Conservation (phyloP, 2,113 vertebrate species). For the Protobothrops flavoviridis region DNA sequence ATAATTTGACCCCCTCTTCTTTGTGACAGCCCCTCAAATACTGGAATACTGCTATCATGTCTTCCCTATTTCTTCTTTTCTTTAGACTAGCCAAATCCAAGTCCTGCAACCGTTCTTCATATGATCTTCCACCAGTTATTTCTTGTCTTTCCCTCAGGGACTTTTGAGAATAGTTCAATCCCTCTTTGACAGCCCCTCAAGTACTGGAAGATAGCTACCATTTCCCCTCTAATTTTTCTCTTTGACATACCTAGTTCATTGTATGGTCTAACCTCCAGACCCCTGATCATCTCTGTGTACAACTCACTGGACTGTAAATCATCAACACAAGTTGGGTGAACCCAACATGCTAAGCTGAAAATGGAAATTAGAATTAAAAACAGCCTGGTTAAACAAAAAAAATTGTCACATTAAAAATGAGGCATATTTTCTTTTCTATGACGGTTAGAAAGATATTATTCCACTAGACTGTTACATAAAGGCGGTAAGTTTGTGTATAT, state of each 20-base stretch:
- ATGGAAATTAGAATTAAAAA: neutral
- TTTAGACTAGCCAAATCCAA: too few relatives aligned
- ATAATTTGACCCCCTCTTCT: too few relatives aligned
- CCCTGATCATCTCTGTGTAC: neutral
- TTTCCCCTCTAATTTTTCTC: too few relatives aligned
- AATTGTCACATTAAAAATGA: neutral
- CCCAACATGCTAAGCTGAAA: neutral
- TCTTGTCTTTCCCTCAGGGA: neutral
- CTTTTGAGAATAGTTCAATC: neutral
- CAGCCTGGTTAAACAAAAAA: neutral
- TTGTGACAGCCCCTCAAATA: too few relatives aligned
- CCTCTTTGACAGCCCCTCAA: too few relatives aligned
- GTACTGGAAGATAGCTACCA: too few relatives aligned
- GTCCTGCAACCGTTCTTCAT: too few relatives aligned
- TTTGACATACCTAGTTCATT: too few relatives aligned
- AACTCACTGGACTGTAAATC: neutral
- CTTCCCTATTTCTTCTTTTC: too few relatives aligned
- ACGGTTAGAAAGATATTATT: constrained; percentile 47
- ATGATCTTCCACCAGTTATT: too few relatives aligned
- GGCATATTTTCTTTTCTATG: constrained; percentile 33
- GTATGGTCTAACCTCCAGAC: neutral
- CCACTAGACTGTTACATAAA: constrained; percentile 20
- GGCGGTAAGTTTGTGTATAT: constrained; percentile 46
- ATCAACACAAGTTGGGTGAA: neutral
- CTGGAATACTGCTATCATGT: too few relatives aligned